These are phyloP conservation scores for Micromesistius poutassou DNA, from an alignment of 2,797 vertebrate genomes.

Conservation along the genomic window DNA sequence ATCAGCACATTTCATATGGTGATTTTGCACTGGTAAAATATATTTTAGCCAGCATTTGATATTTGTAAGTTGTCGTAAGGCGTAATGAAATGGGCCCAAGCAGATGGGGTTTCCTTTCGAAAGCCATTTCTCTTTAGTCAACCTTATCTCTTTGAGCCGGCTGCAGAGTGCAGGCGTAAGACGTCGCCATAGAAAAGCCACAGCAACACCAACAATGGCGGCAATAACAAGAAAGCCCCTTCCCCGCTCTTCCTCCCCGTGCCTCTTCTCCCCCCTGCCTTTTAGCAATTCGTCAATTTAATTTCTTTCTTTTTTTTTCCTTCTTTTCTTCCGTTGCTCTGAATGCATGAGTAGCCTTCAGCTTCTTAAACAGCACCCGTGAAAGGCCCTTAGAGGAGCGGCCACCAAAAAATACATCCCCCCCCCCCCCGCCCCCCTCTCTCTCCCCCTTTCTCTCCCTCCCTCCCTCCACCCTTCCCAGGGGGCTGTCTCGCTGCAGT, in stretches of 20 bases:
- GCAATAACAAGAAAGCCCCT: slow-evolving; percentile 39
- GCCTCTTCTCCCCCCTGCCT: neutral
- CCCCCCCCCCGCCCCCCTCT: too few relatives aligned
- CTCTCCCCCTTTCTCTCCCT: neutral
- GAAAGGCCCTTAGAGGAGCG: slow-evolving; percentile 18
- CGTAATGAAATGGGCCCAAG: slow-evolving; percentile 36
- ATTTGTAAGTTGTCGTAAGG: neutral
- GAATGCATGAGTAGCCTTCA: slow-evolving; percentile 31
- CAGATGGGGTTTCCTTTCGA: slow-evolving; percentile 15
- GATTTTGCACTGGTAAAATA: neutral
- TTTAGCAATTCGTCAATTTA: slow-evolving; percentile 17
- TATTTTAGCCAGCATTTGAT: neutral
- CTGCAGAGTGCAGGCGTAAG: slow-evolving; percentile 42
- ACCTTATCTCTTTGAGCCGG: slow-evolving; percentile 55
- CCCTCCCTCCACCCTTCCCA: neutral
- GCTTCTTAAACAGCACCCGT: slow-evolving; percentile 14
- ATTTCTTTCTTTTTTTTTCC: slow-evolving; percentile 27
- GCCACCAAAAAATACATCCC: neutral
- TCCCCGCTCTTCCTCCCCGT: slow-evolving; percentile 11
- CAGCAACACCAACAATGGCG: slow-evolving; percentile 37
- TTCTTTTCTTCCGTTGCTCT: slow-evolving; percentile 30
- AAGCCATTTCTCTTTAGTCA: slow-evolving; percentile 28
- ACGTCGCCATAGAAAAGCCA: slow-evolving; percentile 28
- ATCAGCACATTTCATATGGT: neutral
- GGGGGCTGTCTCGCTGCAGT: neutral